Percentiles rank a stretch among this genome's conserved stretches.
These are phyloP conservation scores for Phyllopteryx taeniolatus DNA, from an alignment of 2,113 vertebrate species.

Conservation along the genomic window DNA sequence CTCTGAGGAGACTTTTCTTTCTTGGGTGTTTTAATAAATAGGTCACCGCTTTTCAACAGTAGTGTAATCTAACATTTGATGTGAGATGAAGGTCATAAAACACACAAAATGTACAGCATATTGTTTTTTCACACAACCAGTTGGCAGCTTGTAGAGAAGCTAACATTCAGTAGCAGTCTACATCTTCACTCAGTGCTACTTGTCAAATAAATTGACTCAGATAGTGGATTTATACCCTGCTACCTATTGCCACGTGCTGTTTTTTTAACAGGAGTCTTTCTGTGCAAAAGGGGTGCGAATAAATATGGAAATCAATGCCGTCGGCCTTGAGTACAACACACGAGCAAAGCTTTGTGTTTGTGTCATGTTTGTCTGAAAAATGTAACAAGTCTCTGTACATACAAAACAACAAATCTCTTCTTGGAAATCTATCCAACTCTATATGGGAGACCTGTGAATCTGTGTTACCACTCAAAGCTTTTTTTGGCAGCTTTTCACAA, in stretches of 20 bases:
- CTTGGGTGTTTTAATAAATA: background rate
- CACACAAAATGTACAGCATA: background rate
- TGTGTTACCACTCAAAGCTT: background rate
- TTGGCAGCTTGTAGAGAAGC: background rate
- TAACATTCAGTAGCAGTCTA: background rate
- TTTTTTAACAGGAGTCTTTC: slow-evolving; percentile 25
- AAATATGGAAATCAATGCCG: slow-evolving; percentile 44
- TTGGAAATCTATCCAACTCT: background rate
- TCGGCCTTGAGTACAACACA: slow-evolving; percentile 16
- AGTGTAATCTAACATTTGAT: slow-evolving; percentile 2
- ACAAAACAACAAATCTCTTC: slow-evolving; percentile 5
- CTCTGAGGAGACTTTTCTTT: slow-evolving; percentile 3
- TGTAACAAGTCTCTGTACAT: slow-evolving; percentile 34
- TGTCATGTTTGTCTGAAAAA: slow-evolving; percentile 28
- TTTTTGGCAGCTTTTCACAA: background rate
- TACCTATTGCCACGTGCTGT: slow-evolving; percentile 2
- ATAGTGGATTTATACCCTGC: slow-evolving; percentile 9
- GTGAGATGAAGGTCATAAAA: slow-evolving; percentile 1
- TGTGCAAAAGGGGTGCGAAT: slow-evolving; percentile 33
- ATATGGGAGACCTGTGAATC: slow-evolving; percentile 1
- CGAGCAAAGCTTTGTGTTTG: slow-evolving; percentile 20
- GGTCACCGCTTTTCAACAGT: background rate
- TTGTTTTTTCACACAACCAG: background rate
- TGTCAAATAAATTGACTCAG: background rate
- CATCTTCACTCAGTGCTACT: background rate